Evolutionary conservation across 1,140 invertebrate genomes (phyloP).

Genomic region (Ditylenchus dipsaci): DNA sequence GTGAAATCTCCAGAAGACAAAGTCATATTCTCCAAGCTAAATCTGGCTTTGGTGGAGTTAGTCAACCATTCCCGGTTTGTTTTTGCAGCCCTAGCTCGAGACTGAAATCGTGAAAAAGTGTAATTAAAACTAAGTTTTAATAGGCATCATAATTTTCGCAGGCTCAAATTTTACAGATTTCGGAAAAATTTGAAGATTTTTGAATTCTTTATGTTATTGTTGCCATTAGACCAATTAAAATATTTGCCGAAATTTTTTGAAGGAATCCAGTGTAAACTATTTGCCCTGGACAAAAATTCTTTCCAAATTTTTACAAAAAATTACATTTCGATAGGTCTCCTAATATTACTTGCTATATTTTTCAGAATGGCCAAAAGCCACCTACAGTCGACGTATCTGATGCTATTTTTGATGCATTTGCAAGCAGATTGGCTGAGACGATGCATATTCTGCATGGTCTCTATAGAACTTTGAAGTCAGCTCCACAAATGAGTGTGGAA

Average conservation of each 20-base stretch:
- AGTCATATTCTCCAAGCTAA: slow-evolving; percentile 52
- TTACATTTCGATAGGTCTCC: too few species aligned
- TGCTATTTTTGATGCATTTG: slow-evolving; percentile 31
- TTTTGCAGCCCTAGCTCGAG: too few species aligned
- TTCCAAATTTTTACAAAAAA: too few species aligned
- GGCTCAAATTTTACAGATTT: background rate
- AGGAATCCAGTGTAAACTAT: too few species aligned
- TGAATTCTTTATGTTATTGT: too few species aligned
- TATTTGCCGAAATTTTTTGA: too few species aligned
- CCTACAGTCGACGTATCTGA: slow-evolving; percentile 28
- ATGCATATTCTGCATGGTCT: slow-evolving; percentile 37
- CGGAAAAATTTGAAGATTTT: too few species aligned
- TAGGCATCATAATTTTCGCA: too few species aligned
- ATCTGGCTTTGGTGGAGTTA: slow-evolving; percentile 52
- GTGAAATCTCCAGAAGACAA: slow-evolving; percentile 47
- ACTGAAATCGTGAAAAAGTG: too few species aligned
- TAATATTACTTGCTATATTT: background rate
- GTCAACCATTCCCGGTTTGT: slow-evolving; percentile 47
- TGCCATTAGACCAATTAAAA: too few species aligned
- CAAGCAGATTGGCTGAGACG: slow-evolving; percentile 29
- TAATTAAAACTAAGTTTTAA: too few species aligned
- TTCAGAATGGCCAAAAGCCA: slow-evolving; percentile 38
- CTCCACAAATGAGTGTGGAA: slow-evolving; percentile 32
- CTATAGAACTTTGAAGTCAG: slow-evolving; percentile 33
- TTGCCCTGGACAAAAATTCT: too few species aligned